These are phyloP conservation scores for Apogon talboti DNA, from an alignment of 2,797 vertebrate species.

Conservation along the genomic window DNA sequence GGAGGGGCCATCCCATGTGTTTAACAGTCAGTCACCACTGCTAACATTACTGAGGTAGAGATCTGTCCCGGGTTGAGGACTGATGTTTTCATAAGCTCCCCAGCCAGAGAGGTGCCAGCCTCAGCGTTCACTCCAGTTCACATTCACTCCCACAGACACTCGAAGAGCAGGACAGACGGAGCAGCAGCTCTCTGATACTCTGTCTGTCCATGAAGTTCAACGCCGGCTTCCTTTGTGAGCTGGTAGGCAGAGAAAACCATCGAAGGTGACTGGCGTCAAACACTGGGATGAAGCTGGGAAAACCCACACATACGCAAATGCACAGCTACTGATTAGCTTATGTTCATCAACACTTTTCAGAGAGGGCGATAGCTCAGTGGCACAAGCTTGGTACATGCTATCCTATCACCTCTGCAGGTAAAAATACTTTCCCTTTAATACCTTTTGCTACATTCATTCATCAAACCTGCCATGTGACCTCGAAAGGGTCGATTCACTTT, in stretches of 20 bases:
- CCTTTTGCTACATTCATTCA: constrained; percentile 66
- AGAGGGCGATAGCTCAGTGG: constrained; percentile 44
- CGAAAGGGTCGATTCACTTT: constrained; percentile 7
- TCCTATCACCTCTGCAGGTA: constrained; percentile 15
- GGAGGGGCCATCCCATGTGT: constrained; percentile 61
- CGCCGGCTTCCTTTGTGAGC: constrained; percentile 84
- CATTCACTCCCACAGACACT: constrained; percentile 1
- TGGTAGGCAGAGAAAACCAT: constrained; percentile 88
- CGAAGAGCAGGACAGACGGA: constrained; percentile 12
- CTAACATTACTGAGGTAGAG: constrained; percentile 91
- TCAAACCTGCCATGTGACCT: constrained; percentile 25
- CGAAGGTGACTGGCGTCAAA: constrained; percentile 85
- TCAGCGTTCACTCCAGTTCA: constrained; percentile 16
- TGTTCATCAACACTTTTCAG: constrained; percentile 43
- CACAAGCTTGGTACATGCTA: constrained; percentile 27
- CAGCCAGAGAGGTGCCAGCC: constrained; percentile 83
- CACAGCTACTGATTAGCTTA: constrained; percentile 46
- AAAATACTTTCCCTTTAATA: constrained; percentile 65
- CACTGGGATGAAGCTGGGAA: constrained; percentile 58
- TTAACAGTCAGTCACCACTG: constrained; percentile 85
- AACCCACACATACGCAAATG: constrained; percentile 6
- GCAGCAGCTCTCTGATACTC: constrained; percentile 24
- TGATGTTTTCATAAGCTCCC: constrained; percentile 89
- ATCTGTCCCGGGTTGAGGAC: constrained; percentile 82
- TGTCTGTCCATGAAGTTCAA: constrained; percentile 34